These are phyloP conservation scores for Colostygia pectinataria DNA, from an alignment of 2,888 invertebrate genomes.

Conservation along the genomic window DNA sequence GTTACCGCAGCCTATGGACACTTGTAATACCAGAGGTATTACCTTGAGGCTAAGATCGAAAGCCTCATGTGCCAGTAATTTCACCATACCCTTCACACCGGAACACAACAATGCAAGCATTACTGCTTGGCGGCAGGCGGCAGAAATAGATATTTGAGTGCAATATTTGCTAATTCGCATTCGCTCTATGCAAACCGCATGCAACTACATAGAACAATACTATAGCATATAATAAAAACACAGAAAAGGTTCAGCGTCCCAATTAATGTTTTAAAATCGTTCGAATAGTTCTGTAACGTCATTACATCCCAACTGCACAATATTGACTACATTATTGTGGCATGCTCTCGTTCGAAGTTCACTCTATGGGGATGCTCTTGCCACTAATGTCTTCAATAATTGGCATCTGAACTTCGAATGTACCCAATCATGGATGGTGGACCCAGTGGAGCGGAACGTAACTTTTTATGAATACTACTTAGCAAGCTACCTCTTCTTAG, in stretches of 20 bases:
- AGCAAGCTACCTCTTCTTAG: neutral
- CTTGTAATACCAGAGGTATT: too few relatives aligned
- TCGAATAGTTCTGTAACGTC: conserved; percentile 23
- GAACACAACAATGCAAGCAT: too few relatives aligned
- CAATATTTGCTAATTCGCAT: too few relatives aligned
- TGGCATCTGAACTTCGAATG: conserved; percentile 64
- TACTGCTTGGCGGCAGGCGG: too few relatives aligned
- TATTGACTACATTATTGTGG: conserved; percentile 47
- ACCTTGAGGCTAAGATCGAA: too few relatives aligned
- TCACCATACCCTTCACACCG: too few relatives aligned
- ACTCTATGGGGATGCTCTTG: conserved; percentile 56
- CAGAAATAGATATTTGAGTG: too few relatives aligned
- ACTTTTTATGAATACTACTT: conserved; percentile 16
- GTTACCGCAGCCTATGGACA: too few relatives aligned
- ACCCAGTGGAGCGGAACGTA: conserved; percentile 33
- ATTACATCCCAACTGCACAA: conserved; percentile 30
- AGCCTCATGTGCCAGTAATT: too few relatives aligned
- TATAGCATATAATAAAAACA: too few relatives aligned
- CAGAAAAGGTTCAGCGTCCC: conserved; percentile 1
- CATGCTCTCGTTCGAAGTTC: conserved; percentile 54
- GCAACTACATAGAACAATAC: too few relatives aligned
- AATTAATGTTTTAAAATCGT: conserved; percentile 20
- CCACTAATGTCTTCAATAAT: conserved; percentile 69
- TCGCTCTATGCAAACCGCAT: too few relatives aligned
- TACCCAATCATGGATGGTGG: conserved; percentile 46